Evolutionary conservation across 2,797 vertebrate species (phyloP).

Genomic region (Dromococcyx pavoninus): DNA sequence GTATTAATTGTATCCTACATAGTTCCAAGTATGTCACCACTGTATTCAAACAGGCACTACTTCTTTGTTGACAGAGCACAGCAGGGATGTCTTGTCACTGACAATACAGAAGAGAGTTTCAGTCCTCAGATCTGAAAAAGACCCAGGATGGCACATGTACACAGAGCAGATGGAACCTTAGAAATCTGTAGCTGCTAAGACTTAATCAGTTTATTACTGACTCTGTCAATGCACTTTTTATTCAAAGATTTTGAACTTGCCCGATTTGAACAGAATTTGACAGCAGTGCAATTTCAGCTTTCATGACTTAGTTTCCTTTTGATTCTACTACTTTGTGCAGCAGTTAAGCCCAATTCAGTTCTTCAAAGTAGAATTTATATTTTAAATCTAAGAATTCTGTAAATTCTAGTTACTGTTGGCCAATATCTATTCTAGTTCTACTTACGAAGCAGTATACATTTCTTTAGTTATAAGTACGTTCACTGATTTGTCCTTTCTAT

Average conservation of each 20-base stretch:
- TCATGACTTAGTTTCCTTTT: neutral
- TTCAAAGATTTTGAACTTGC: neutral
- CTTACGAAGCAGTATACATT: neutral
- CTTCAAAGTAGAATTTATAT: neutral
- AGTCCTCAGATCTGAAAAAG: neutral
- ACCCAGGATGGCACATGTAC: neutral
- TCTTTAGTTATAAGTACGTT: neutral
- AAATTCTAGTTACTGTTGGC: neutral
- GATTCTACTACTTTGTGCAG: neutral
- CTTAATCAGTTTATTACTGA: conserved; percentile 27
- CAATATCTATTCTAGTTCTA: neutral
- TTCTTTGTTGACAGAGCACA: conserved; percentile 4
- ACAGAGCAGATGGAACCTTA: conserved; percentile 8
- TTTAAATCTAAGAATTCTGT: neutral
- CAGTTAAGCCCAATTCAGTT: neutral
- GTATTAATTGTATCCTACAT: neutral
- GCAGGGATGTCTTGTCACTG: neutral
- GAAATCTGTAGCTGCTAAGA: neutral
- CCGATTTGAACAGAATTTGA: neutral
- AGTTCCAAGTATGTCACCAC: conserved; percentile 18
- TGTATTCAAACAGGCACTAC: neutral
- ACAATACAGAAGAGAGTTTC: neutral
- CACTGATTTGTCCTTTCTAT: neutral
- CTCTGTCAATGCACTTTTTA: neutral
- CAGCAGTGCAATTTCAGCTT: neutral